Evolutionary conservation across 2,888 invertebrate species (phyloP), one percentile per base, ranked within the genome.

Genomic region (Prenolepis imparis): DNA sequence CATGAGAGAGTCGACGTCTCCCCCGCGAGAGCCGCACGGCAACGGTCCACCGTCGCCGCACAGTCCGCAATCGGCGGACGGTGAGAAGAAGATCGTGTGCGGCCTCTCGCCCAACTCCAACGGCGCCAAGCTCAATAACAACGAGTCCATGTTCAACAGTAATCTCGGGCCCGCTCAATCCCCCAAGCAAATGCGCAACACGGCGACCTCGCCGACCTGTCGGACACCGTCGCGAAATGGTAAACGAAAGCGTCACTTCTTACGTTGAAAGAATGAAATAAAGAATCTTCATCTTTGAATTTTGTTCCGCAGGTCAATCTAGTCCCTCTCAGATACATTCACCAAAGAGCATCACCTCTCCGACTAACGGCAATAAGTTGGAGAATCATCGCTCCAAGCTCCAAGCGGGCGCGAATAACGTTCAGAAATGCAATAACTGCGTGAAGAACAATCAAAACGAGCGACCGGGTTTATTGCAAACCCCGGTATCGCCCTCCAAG

Each of bases 1-100:
- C 87, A 97, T 98, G 96, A 96, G 98, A 93, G 98, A 98, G 95
- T 97, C 98, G 87, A 96, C 97, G 66, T 96, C 96, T 68, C 96
- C 96, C 55, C 96, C 96, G 32, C 94, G 95, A 77, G 95, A 95
- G 90, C 95, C 95, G 18, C 93, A 93, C 84, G 75, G 75, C 64
- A 93, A 93, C 86, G 91, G 93, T 88, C 88, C 92, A 41, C 83
- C 93, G 44, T 92, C 92, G 73, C 92, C 93, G 63, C 92, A 93
- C 59, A 92, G 92, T 83, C 92, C 92, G 6, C 93, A 92, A 55
- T 90, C 91, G 72, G 82, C 88, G 70, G 93, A 92, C 75, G 87
- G 88, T 8, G 92, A 92, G 72, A 91, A 91, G 74, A 91, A 91
- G 80, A 86, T 90, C 70, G 82, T 72, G 9, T 89, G 87, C 12